Conservation (phyloP, 2,797 vertebrate genomes). For the Hyperoplus lanceolatus region DNA sequence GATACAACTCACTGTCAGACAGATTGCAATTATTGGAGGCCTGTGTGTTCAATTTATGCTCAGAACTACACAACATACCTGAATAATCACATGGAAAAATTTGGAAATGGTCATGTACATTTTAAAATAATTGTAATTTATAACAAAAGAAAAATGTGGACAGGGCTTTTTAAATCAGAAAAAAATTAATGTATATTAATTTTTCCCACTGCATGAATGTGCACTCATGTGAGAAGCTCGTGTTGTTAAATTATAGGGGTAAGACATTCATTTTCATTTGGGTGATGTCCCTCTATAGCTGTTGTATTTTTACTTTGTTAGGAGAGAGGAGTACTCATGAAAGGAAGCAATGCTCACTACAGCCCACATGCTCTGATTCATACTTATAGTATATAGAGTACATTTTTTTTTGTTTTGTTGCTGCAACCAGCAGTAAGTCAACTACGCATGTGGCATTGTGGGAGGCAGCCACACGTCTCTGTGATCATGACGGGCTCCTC, state of each 20-base stretch:
- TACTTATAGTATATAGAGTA: neutral
- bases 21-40: constrained; percentile 24
- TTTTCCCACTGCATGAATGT: constrained; percentile 15
- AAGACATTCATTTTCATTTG: constrained; percentile 22
- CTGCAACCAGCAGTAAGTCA: constrained; percentile 24
- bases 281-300: neutral
- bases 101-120: constrained; percentile 4
- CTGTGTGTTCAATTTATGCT: constrained; percentile 6
- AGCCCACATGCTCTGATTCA: constrained; percentile 5
- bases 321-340: neutral
- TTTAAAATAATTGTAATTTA: constrained; percentile 17
- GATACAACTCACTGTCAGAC: constrained; percentile 26
- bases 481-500: constrained; percentile 16
- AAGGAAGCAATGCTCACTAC: neutral
- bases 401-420: neutral
- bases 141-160: neutral
- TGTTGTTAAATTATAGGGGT: constrained; percentile 34
- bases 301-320: neutral
- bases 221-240: constrained; percentile 18
- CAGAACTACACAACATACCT: constrained; percentile 7
- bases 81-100: constrained; percentile 14
- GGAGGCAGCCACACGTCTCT: constrained; percentile 9
- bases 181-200: neutral
- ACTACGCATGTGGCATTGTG: constrained; percentile 18
- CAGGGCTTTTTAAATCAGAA: neutral